Evolutionary conservation across 2,888 invertebrate genomes (phyloP), one percentile per base, ranked within the genome.

Genomic region (Diarsia dahlii): DNA sequence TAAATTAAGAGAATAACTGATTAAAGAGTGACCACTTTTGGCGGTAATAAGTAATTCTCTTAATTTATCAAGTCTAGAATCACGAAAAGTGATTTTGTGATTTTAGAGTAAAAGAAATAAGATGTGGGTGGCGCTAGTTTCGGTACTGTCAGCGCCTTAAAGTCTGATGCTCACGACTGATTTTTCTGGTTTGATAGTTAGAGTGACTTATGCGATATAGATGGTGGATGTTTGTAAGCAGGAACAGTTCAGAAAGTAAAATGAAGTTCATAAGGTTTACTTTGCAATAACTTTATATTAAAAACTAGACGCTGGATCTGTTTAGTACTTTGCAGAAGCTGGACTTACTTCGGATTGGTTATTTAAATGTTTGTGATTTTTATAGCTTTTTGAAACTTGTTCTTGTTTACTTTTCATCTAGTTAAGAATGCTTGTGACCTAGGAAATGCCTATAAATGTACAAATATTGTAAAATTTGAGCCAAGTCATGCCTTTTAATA

Each of bases 81-180:
- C n/a, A n/a, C n/a, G n/a, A n/a, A n/a, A n/a, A n/a, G n/a, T n/a
- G n/a, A n/a, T n/a, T n/a, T n/a, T n/a, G n/a, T n/a, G n/a, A n/a
- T n/a, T n/a, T n/a, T n/a, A n/a, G n/a, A n/a, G n/a, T n/a, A n/a
- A n/a, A n/a, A n/a, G n/a, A n/a, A n/a, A n/a, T n/a, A n/a, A n/a
- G n/a, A n/a, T n/a, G n/a, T n/a, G n/a, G n/a, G n/a, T n/a, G n/a
- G n/a, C n/a, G n/a, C n/a, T n/a, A n/a, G n/a, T n/a, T n/a, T n/a
- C n/a, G n/a, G n/a, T n/a, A n/a, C n/a, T n/a, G n/a, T n/a, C n/a
- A n/a, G n/a, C n/a, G n/a, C n/a, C n/a, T n/a, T 88, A 84, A 78
- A 68, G 60, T 28, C 58, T 80, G 63, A 78, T 56, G 18, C 39
- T 71, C 58, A 68, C 34, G 84, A 82, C 84, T 84, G 79, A 76